Base-by-base conservation (phyloP, 2,888 invertebrate genomes). In the Platycheirus rosarum region DNA sequence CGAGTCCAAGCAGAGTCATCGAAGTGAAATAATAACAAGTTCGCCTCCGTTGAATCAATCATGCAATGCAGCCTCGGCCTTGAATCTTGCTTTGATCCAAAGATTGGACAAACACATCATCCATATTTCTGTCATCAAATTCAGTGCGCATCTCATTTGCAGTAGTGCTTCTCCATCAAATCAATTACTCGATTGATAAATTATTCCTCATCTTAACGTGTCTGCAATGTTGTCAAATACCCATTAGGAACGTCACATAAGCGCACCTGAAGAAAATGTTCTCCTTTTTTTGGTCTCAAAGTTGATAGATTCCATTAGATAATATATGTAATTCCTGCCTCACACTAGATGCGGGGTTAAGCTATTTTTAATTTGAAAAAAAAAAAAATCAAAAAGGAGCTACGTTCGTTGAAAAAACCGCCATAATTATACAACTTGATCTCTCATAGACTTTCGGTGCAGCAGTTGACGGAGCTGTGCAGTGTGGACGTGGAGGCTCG, bases 281-380 rank as follows among this genome's bases (percentile, higher is more conserved):
- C 14, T 18, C 13, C 20, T 65, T 60, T 55, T 23, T 13, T 16
- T 23, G 11, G 60, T 44, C 32, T 32, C 20, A 74, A 26, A 44
- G 51, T 14, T 46, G 49, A 76, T 46, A 60, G 53, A 62, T 60
- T 44, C 69, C 40, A 53, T 29, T 62, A 55, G 62, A 76, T 77
- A 77, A 55, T 23, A 23, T 23, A 23, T 23, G 23, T 23, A 23
- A 71, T 77, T 49, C 44, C 70, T 40, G 49, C n/a, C 63, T 18
- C 29, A 48, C 29, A 16, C 40, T 16, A n/a, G 48, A 20, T 44
- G 57, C 55, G 20, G 37, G 55, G 44, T 49, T 79, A 69, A 79
- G 68, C 49, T 57, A 44, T 63, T 74, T 74, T 69, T 79, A 79
- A 79, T 74, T 69, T 57, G 48, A 37, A 53, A 53, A 35, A 53